phyloP scores from a whole-genome alignment of 30 jellyfish, hydroid and myxozoan species.

The Hydra vulgaris region DNA sequence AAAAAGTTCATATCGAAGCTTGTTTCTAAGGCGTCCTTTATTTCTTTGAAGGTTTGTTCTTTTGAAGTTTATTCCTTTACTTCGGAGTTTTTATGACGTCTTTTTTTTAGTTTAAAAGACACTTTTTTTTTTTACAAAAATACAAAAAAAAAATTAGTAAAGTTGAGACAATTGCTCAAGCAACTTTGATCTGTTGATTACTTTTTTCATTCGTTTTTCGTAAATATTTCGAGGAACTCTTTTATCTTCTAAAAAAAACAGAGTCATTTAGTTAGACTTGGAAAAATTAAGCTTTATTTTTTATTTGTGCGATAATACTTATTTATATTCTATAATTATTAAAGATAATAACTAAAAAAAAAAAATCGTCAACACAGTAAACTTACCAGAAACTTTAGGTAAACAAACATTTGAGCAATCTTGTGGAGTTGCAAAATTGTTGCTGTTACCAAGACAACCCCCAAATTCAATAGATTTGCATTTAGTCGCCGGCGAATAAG shows the following conservation, averaged over 20 bases:
- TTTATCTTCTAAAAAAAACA: conserved; percentile 43
- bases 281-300: too few relatives aligned
- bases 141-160: background rate
- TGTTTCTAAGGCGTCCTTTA: too few relatives aligned
- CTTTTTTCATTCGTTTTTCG: conserved; percentile 51
- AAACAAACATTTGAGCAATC: conserved; percentile 77
- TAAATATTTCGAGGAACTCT: conserved; percentile 42
- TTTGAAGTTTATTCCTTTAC: background rate
- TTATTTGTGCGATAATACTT: too few relatives aligned
- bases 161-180: conserved; percentile 20
- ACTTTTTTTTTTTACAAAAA: too few relatives aligned
- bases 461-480: conserved; percentile 52
- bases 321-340: background rate
- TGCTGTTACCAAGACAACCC: conserved; percentile 94
- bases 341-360: background rate
- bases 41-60: background rate
- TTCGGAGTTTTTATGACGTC: background rate
- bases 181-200: conserved; percentile 49
- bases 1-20: too few relatives aligned
- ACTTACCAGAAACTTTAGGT: conserved; percentile 36
- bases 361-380: background rate
- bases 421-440: conserved; percentile 91
- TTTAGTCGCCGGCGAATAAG: conserved; percentile 60
- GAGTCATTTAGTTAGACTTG: background rate
- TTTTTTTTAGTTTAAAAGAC: background rate